Base-by-base conservation (phyloP, 2,888 invertebrate species). In the Dascillus cervinus region DNA sequence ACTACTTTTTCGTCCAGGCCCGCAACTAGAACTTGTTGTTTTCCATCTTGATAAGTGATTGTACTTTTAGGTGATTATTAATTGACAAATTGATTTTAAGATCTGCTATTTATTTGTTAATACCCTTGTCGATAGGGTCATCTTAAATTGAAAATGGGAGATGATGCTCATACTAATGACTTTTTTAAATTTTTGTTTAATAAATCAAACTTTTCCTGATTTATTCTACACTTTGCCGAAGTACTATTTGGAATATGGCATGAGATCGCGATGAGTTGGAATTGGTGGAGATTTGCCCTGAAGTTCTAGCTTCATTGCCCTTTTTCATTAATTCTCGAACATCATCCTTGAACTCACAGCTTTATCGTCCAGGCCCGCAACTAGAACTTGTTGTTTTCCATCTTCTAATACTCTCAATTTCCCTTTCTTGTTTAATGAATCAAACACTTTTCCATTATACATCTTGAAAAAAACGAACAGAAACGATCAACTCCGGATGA, bases 401-500 rank as follows among this genome's bases (percentile, higher is more conserved):
- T 98, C 97, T 68, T 98, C 98, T 37, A 98, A 64, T 30, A 98
- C 94, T 32, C 96, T 77, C 27, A 98, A 72, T 64, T 96, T 94
- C 40, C 86, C 80, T 67, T 98, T 98, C 55, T 90, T 87, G 46
- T 92, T 88, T 34, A 90, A 66, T 31, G 89, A 68, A 66, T 90
- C 90, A 61, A 89, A 90, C 37, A 90, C 90, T 77, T 97, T 97
- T 44, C 96, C 96, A 55, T 96, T 95, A 69, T 98, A 98, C 52
- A 98, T 97, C 71, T 98, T 98, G 69, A 98, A 99, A 72, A 72
- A 97, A 98, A 57, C 92, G 92, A 27, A 95, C 87, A 25, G 89
- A 87, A 3, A 96, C 90, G 39, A 83, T 76, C 47, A 97, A 75
- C 67, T 91, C 87, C 51, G 87, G 71, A 37, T 83, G 76, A 54